Evolutionary conservation across 2,888 invertebrate genomes (phyloP).

Genomic region (Tetranychus truncatus): DNA sequence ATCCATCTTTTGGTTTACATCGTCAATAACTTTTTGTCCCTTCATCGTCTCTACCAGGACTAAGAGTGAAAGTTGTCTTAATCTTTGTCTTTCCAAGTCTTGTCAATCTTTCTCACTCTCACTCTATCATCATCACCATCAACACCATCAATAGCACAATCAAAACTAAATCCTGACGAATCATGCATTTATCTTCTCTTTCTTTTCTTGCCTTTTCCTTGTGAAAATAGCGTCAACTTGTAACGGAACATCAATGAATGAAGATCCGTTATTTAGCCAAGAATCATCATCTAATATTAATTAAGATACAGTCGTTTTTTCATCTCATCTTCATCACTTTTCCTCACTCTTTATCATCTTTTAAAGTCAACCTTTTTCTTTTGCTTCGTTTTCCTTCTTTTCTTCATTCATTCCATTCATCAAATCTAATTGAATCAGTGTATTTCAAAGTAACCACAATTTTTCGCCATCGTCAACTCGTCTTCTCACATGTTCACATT

Average conservation of each 20-base stretch:
- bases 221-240: not conserved
- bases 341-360: too few species aligned
- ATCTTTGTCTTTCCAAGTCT: not conserved
- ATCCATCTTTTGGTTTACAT: too few species aligned
- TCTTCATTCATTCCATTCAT: not conserved
- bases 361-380: too few species aligned
- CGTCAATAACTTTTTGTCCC: too few species aligned
- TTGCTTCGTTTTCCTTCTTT: not conserved
- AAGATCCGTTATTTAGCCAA: not conserved
- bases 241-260: not conserved
- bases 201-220: not conserved
- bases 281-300: not conserved
- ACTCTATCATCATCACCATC: slow-evolving; percentile 3
- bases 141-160: not conserved
- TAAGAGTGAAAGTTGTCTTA: not conserved
- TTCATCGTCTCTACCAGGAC: too few species aligned
- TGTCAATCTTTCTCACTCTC: slow-evolving; percentile 4
- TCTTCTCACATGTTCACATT: too few species aligned
- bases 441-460: too few species aligned
- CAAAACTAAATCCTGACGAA: not conserved
- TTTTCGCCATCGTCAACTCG: too few species aligned
- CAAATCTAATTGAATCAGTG: too few species aligned
- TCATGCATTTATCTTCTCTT: not conserved
- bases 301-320: not conserved
- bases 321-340: too few species aligned